A percentile compares a stretch with the other conserved stretches of the same genome.
Evolutionary conservation across 2,888 invertebrate species (phyloP).

Genomic region (Microctonus brassicae): DNA sequence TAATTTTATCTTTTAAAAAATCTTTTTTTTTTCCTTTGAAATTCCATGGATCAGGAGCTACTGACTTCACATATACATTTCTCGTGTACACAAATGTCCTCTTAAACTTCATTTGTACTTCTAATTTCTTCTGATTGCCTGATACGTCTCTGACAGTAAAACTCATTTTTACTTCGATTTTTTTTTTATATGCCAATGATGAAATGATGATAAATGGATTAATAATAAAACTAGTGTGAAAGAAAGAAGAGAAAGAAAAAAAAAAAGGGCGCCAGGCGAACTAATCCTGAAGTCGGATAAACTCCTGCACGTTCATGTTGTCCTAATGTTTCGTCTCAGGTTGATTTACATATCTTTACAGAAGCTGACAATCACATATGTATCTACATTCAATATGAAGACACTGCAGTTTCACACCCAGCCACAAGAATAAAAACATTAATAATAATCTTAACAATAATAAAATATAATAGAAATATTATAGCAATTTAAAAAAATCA

Average conservation of each 20-base stretch:
- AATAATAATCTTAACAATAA: no score
- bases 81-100: no score
- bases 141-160: constrained; percentile 50
- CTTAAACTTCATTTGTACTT: constrained; percentile 24
- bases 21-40: no score
- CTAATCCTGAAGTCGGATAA: not conserved
- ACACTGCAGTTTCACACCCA: not conserved
- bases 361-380: not conserved
- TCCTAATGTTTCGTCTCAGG: constrained; percentile 54
- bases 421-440: no score
- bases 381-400: not conserved
- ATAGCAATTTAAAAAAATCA: no score
- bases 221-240: not conserved
- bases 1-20: no score
- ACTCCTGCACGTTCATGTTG: constrained; percentile 52
- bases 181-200: not conserved
- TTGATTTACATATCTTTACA: constrained; percentile 56
- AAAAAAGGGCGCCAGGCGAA: not conserved
- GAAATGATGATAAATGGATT: not conserved
- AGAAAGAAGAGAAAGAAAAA: not conserved
- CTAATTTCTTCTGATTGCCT: constrained; percentile 54
- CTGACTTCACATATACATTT: no score
- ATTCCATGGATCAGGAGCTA: no score
- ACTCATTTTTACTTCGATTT: constrained; percentile 57
- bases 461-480: no score